Evolutionary conservation across 1,140 invertebrate species (phyloP).

Genomic region (Drosophila kurseongensis): DNA sequence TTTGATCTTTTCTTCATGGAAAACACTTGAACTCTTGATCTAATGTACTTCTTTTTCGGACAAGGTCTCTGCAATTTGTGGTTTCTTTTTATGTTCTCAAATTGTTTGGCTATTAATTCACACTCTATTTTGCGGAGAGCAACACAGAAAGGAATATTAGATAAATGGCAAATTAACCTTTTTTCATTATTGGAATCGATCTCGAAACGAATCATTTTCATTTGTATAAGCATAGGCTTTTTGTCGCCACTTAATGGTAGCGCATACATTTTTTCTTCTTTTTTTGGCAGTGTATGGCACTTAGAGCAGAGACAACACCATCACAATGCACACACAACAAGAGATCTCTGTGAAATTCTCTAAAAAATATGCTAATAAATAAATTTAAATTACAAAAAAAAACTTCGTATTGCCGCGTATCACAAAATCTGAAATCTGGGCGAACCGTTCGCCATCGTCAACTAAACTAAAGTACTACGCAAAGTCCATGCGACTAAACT

Average conservation of each 20-base stretch:
- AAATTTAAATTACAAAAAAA: conserved; percentile 23
- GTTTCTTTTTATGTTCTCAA: background rate
- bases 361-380: conserved; percentile 7
- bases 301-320: background rate
- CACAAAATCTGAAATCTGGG: conserved; percentile 66
- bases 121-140: background rate
- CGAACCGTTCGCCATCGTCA: conserved; percentile 73
- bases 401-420: conserved; percentile 33
- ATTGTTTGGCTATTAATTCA: background rate
- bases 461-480: conserved; percentile 79
- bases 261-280: conserved; percentile 20
- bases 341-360: background rate
- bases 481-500: conserved; percentile 79
- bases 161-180: conserved; percentile 22
- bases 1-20: conserved; percentile 21
- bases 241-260: conserved; percentile 17
- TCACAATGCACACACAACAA: background rate
- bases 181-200: conserved; percentile 16
- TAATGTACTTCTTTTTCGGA: conserved; percentile 19
- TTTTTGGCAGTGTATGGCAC: conserved; percentile 22
- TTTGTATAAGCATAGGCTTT: conserved; percentile 32
- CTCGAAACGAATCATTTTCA: conserved; percentile 44
- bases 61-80: conserved; percentile 37
- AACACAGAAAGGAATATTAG: conserved; percentile 2
- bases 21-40: conserved; percentile 54